A percentile compares a stretch with the other conserved stretches of the same genome.
Evolutionary conservation across 2,113 vertebrate genomes (phyloP).

Genomic region (Callithrix jacchus): DNA sequence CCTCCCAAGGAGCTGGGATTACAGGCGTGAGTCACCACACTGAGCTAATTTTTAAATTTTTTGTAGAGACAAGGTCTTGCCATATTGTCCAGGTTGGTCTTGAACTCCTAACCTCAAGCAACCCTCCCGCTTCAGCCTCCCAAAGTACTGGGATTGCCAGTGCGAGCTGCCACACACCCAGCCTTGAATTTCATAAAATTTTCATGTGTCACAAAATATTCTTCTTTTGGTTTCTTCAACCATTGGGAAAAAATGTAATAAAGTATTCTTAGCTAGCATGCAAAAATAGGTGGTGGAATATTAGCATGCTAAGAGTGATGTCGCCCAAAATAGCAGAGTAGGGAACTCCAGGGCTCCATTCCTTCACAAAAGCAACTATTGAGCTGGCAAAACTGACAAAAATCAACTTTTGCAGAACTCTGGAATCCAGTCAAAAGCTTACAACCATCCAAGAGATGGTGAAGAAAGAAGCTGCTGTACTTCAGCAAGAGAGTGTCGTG

Average conservation of each 20-base stretch:
- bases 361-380: neutral
- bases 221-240: neutral
- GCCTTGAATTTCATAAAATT: neutral
- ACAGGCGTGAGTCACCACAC: neutral
- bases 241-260: neutral
- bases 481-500: fast-evolving
- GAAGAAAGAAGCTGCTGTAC: neutral
- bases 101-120: neutral
- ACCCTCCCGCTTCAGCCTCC: neutral
- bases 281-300: neutral
- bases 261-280: neutral
- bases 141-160: neutral
- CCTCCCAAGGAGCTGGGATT: neutral
- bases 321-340: neutral
- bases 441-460: neutral
- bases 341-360: neutral
- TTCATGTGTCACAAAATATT: neutral
- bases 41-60: neutral
- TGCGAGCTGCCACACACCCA: neutral
- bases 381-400: neutral
- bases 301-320: neutral
- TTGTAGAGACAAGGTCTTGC: neutral
- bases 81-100: neutral
- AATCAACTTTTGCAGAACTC: neutral
- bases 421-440: neutral